Evolutionary conservation across 2,113 vertebrate species (phyloP).

Genomic region (Mugil cephalus): DNA sequence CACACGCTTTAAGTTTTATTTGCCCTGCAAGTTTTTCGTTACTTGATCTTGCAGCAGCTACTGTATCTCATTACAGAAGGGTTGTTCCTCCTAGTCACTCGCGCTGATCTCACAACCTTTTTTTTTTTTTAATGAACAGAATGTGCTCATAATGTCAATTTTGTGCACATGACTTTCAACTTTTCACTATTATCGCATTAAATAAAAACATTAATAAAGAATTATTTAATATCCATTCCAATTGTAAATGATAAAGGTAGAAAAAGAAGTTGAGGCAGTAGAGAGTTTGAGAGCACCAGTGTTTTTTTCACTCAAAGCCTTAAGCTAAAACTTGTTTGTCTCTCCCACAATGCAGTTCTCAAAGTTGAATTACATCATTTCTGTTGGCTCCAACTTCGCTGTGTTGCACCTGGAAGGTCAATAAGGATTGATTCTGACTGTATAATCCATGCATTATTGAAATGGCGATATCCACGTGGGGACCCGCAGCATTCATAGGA

Average conservation of each 20-base stretch:
- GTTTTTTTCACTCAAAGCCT: constrained; percentile 1
- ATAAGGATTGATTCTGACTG: constrained; percentile 53
- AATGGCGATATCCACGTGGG: constrained; percentile 59
- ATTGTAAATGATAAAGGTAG: neutral
- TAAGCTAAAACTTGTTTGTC: constrained; percentile 4
- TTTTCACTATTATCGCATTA: too few species aligned
- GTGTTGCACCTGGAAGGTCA: constrained; percentile 52
- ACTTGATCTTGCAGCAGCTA: too few species aligned
- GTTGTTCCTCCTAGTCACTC: neutral
- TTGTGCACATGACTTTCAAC: too few species aligned
- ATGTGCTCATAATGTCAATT: too few species aligned
- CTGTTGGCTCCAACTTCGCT: constrained; percentile 33
- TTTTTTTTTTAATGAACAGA: too few species aligned
- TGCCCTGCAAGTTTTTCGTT: neutral
- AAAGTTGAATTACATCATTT: constrained; percentile 36
- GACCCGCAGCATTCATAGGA: constrained; percentile 46
- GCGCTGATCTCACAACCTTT: neutral
- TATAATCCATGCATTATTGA: constrained; percentile 65
- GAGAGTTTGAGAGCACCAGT: neutral
- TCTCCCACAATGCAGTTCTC: constrained; percentile 28
- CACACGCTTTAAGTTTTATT: neutral
- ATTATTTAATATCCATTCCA: neutral
- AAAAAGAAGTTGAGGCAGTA: too few species aligned
- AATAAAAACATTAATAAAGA: too few species aligned
- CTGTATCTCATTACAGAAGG: too few species aligned